Evolutionary conservation across 2,113 vertebrate genomes (phyloP).

Genomic region (Coryphaenoides rupestris): DNA sequence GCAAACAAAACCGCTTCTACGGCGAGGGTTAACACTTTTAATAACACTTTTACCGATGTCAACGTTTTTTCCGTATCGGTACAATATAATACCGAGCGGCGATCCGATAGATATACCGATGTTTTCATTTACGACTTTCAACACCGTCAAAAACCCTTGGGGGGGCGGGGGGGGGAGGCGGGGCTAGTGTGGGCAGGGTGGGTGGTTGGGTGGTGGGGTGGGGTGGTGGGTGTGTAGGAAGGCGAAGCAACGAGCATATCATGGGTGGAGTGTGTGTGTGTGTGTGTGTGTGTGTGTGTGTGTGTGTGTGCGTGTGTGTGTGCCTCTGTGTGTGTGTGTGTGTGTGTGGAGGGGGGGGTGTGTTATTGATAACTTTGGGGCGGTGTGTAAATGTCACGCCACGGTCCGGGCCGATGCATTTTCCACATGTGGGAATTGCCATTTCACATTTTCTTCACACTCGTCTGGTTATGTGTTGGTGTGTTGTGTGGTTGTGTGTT

Average conservation of each 20-base stretch:
- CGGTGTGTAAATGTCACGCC: conserved; percentile 55
- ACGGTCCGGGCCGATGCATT: conserved; percentile 49
- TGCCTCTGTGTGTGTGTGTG: neutral
- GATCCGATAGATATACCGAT: too few relatives aligned
- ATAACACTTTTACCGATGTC: too few relatives aligned
- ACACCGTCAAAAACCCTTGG: too few relatives aligned
- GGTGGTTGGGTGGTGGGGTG: conserved; percentile 2
- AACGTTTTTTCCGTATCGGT: too few relatives aligned
- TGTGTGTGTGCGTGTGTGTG: neutral
- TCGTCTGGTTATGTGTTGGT: too few relatives aligned
- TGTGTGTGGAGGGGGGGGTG: conserved; percentile 21
- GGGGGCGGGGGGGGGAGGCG: neutral
- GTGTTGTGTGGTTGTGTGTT: too few relatives aligned
- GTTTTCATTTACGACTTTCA: too few relatives aligned
- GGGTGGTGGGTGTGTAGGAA: conserved; percentile 3
- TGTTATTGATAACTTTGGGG: conserved; percentile 55
- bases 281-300: conserved; percentile 4
- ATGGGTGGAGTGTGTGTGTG: neutral
- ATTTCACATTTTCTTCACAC: conserved; percentile 43
- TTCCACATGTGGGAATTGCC: conserved; percentile 42
- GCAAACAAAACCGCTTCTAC: neutral
- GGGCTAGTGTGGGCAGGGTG: neutral
- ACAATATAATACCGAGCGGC: too few relatives aligned
- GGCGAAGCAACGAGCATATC: neutral
- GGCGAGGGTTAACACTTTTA: neutral